Conservation (phyloP, 2,797 vertebrate species). For the Pitangus sulphuratus region DNA sequence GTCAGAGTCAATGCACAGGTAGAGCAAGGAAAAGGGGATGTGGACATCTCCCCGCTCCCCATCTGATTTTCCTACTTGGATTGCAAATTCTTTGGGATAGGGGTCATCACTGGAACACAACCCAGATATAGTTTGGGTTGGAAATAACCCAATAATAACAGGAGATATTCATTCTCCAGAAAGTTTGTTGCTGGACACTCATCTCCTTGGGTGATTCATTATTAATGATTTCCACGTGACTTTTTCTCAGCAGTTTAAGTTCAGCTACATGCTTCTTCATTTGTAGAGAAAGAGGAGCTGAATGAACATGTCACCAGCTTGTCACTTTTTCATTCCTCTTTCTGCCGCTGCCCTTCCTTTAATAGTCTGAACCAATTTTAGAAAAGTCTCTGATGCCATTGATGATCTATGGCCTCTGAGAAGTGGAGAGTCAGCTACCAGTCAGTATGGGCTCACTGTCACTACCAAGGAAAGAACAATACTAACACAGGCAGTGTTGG, state of each 20-base stretch:
- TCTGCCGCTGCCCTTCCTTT: neutral
- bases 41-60: neutral
- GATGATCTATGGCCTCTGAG: neutral
- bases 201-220: neutral
- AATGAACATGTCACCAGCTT: constrained; percentile 18
- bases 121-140: accelerated
- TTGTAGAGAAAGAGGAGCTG: constrained; percentile 18
- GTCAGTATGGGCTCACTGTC: accelerated
- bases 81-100: neutral
- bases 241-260: neutral
- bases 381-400: neutral
- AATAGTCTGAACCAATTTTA: constrained; percentile 52
- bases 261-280: neutral
- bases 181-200: neutral
- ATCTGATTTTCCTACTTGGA: neutral
- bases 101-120: neutral
- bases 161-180: neutral
- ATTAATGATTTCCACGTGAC: neutral
- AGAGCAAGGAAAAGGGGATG: neutral
- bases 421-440: neutral
- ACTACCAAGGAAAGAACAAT: accelerated
- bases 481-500: neutral
- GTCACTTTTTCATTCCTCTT: constrained; percentile 23
- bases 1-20: neutral
- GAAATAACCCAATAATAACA: neutral